Evolutionary conservation across 2,797 vertebrate species (phyloP), one percentile per base, ranked within the genome.

Genomic region (Rhinophrynus dorsalis): DNA sequence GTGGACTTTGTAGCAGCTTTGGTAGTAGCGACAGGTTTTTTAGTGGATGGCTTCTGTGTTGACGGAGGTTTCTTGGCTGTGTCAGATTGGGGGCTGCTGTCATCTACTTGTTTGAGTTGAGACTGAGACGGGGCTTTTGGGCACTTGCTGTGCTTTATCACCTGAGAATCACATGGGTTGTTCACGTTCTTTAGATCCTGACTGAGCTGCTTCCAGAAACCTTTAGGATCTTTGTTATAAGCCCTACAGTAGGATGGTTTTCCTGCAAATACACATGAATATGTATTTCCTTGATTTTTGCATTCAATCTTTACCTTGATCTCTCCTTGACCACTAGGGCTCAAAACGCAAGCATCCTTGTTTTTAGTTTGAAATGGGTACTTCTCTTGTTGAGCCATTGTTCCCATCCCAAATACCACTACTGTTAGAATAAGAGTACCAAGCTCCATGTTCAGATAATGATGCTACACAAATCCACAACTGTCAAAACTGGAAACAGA

Each of bases 241-340:
- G 85, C 23, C 27, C 81, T 82, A 56, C 93, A 94, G 29, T 79
- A 37, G 0, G 88, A 65, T 0, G 93, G 93, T 40, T 81, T 89
- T 40, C 92, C 91, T 4, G 73, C 26, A 56, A 90, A 95, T 17
- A 94, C 92, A 37, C 93, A 95, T 90, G 90, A 93, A 82, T 94
- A 94, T 0, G 81, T 78, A 37, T 74, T 70, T 51, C 51, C 69
- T 23, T 12, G 74, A 32, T 84, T 80, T 62, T 54, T 79, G 75
- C 94, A 95, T 0, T 81, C 75, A 37, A 94, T 55, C 73, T 85
- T 84, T 58, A 95, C 79, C 32, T 63, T 83, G 75, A 80, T 45
- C 2, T 91, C 87, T 4, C 81, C 76, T 0, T 90, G 78, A 1
- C 84, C 89, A 0, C 79, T 91, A 61, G 87, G 1, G 0, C 1